Evolutionary conservation across 2,113 vertebrate genomes (phyloP), one percentile per base, ranked within the genome.

Genomic region (Chaenogobius annularis): DNA sequence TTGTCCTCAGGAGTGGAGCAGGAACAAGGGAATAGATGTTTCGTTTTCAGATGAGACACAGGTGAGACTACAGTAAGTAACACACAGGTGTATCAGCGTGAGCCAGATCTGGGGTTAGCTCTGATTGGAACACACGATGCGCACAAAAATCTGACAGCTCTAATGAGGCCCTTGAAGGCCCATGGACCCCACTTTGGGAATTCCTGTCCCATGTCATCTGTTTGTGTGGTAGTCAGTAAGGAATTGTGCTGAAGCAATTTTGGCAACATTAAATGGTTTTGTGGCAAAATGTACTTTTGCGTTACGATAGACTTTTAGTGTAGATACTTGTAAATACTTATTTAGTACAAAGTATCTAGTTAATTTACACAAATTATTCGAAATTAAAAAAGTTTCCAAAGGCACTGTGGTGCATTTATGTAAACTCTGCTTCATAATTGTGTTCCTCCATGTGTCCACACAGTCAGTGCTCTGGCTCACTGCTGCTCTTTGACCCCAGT

Each of bases 191-290:
- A 73, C 46, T 70, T 58, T 67, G 58, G 47, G 52, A 76, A 44
- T 3, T 46, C 26, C 55, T 68, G 20, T 69, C 46, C n/a, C 22
- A 71, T 54, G 48, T 69, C 66, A 55, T 8, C n/a, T 23, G 31
- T 44, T 50, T 40, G 68, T 19, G 22, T 48, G 44, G 15, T 8
- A 35, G 56, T 20, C 64, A 37, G n/a, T 26, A 69, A 10, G 50
- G 81, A 84, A 1, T 71, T 77, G 82, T 85, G 64, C 75, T 86
- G 80, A 26, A 65, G 43, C 19, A 11, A 31, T 47, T 31, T 31
- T 31, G 26, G 26, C 26, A 31, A 31, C 26, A 31, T 31, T 31
- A 31, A 31, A 31, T 31, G 26, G 26, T 31, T 31, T 31, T 31
- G 26, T 31, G 26, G 26, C 26, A 2, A 31, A 31, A 31, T 31